Percentiles rank a stretch among this genome's conserved stretches.
Evolutionary conservation across 2,888 invertebrate species (phyloP).

Genomic region (Alcis repandata): DNA sequence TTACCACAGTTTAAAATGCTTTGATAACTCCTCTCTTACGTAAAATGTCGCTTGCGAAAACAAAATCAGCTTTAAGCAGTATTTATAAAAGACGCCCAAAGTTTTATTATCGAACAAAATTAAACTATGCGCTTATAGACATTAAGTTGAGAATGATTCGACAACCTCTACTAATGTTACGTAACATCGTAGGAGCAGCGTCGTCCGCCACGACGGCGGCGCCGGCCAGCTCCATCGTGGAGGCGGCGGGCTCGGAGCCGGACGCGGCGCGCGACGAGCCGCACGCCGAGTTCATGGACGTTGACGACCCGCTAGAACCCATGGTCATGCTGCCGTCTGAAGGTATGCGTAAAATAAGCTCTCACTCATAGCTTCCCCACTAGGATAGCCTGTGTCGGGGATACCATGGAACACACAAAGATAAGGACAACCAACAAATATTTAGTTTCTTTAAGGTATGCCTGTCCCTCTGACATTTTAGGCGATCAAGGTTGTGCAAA

Average conservation of each 20-base stretch:
- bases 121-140: not conserved
- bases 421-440: too few relatives aligned
- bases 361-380: too few relatives aligned
- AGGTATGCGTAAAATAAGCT: slow-evolving; percentile 63
- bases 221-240: slow-evolving; percentile 71
- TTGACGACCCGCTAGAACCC: slow-evolving; percentile 87
- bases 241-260: slow-evolving; percentile 70
- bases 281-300: slow-evolving; percentile 86
- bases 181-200: slow-evolving; percentile 58
- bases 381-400: too few relatives aligned
- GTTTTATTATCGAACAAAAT: not conserved
- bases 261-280: slow-evolving; percentile 76
- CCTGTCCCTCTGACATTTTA: too few relatives aligned
- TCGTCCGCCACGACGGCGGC: slow-evolving; percentile 74
- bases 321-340: slow-evolving; percentile 87
- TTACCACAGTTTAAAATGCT: too few relatives aligned
- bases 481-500: too few relatives aligned
- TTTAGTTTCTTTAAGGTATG: too few relatives aligned
- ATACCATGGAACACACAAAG: too few relatives aligned
- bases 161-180: not conserved
- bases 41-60: too few relatives aligned
- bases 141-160: not conserved
- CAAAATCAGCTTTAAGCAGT: too few relatives aligned
- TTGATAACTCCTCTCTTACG: too few relatives aligned
- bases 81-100: too few relatives aligned